These are phyloP conservation scores for Pseudanteris insignis DNA, from an alignment of 2,888 invertebrate species.

Conservation along the genomic window DNA sequence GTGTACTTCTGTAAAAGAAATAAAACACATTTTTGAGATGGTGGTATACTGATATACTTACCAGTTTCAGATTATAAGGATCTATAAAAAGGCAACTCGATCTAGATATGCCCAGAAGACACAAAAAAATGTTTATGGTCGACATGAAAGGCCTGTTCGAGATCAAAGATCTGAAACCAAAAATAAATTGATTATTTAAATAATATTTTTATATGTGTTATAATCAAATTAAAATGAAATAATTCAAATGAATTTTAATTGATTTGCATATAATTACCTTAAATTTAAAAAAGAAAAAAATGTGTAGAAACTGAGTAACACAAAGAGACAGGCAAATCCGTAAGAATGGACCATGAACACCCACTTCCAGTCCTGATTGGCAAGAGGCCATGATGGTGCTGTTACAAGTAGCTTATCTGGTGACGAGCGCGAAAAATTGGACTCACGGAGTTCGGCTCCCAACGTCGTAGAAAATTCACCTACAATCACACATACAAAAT, in stretches of 20 bases:
- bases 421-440: slow-evolving; percentile 50
- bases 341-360: slow-evolving; percentile 70
- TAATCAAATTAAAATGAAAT: too few relatives aligned
- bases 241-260: too few relatives aligned
- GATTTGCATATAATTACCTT: slow-evolving; percentile 65
- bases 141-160: slow-evolving; percentile 69
- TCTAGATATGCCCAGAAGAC: slow-evolving; percentile 68
- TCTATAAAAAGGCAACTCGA: slow-evolving; percentile 70
- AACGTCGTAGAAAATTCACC: slow-evolving; percentile 51
- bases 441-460: slow-evolving; percentile 54
- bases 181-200: too few relatives aligned
- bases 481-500: slow-evolving; percentile 21
- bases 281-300: slow-evolving; percentile 70
- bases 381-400: slow-evolving; percentile 58
- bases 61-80: slow-evolving; percentile 70
- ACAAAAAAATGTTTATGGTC: slow-evolving; percentile 70
- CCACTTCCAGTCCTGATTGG: slow-evolving; percentile 68
- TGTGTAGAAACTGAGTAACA: slow-evolving; percentile 69
- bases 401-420: slow-evolving; percentile 55
- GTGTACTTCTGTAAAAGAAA: too few relatives aligned
- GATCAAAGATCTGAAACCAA: slow-evolving; percentile 68
- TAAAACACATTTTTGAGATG: too few relatives aligned
- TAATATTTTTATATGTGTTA: too few relatives aligned
- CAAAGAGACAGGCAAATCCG: slow-evolving; percentile 70
- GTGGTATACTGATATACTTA: too few relatives aligned